Base-by-base conservation (phyloP, 2,888 invertebrate species). In the Latheticus oryzae region DNA sequence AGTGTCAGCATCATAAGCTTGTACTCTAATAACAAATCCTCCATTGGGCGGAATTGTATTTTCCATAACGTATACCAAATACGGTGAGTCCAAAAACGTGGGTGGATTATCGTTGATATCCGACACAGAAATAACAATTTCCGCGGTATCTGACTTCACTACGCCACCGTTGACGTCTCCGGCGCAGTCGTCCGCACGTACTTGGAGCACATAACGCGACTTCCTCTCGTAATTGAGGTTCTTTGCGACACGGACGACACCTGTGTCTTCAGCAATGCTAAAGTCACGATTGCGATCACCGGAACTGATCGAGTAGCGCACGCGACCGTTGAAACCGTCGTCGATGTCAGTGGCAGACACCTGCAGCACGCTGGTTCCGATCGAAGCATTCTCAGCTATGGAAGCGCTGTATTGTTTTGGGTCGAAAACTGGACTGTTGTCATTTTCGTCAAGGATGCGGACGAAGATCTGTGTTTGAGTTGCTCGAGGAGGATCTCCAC, bases 61-160 rank as follows among this genome's bases (percentile, higher is more conserved):
- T 81, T 97, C 97, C 89, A 95, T 93, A 54, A 96, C 94, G 76
- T 91, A 90, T 2, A 94, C 93, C 73, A 93, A 81, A 80, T 95
- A 96, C 0, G 96, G 96, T n/a, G 95, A 95, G 79, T 97, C 92
- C 66, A 93, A 81, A 79, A 97, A 97, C 32, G 92, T 89, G 32
- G 97, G 97, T 17, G 91, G 89, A 75, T 95, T 95, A 81, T 97
- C 96, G 80, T 97, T 96, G 73, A 95, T 91, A 79, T 97, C 95
- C 64, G 90, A 86, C 47, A 97, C 89, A 53, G 87, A 86, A 71
- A 97, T 91, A 59, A 89, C 87, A 67, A 95, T 85, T 77, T 90
- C 89, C 66, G 87, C 92, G 53, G 87, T 90, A 82, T 89, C 92
- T 75, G 84, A 89, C 74, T 84, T 85, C 17, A 83, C 84, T 68